These are phyloP conservation scores for Bicyclus anynana DNA, from an alignment of 1,140 invertebrate genomes.

Conservation along the genomic window DNA sequence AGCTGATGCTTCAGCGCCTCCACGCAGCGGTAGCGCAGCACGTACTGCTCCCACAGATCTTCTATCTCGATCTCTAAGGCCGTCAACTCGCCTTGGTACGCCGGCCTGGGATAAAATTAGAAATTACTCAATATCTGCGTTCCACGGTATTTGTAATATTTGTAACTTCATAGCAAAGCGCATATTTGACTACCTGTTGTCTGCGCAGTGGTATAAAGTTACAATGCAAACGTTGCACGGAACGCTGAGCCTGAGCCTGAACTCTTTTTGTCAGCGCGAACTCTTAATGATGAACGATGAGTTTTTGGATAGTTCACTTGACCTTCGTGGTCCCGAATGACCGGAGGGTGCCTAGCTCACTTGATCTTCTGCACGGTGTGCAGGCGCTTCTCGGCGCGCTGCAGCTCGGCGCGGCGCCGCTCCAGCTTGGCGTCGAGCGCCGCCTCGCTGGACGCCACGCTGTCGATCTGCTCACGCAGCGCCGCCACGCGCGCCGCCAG, in stretches of 20 bases:
- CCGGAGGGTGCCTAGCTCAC: slow-evolving; percentile 57
- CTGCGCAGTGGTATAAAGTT: too few species aligned
- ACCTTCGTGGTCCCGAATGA: too few species aligned
- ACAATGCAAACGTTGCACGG: too few species aligned
- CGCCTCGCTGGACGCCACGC: slow-evolving; percentile 90
- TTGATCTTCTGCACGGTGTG: slow-evolving; percentile 95
- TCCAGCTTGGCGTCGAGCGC: slow-evolving; percentile 95
- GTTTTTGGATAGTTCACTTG: too few species aligned
- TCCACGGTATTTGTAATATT: too few species aligned
- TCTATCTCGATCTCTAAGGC: slow-evolving; percentile 92
- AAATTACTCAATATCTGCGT: too few species aligned
- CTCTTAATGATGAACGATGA: too few species aligned
- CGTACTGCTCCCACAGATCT: slow-evolving; percentile 91
- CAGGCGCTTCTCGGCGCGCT: slow-evolving; percentile 94
- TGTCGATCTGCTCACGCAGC: slow-evolving; percentile 87
- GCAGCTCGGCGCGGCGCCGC: slow-evolving; percentile 91
- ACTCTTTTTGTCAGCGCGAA: too few species aligned
- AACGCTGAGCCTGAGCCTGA: too few species aligned
- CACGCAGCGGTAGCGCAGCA: slow-evolving; percentile 91
- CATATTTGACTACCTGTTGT: too few species aligned
- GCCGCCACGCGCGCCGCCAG: slow-evolving; percentile 84
- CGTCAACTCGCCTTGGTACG: slow-evolving; percentile 98
- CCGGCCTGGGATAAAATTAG: slow-evolving; percentile 92
- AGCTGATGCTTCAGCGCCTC: slow-evolving; percentile 77
- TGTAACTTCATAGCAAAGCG: too few species aligned